These are phyloP conservation scores for Mugil cephalus DNA, from an alignment of 2,113 vertebrate species.

Conservation along the genomic window DNA sequence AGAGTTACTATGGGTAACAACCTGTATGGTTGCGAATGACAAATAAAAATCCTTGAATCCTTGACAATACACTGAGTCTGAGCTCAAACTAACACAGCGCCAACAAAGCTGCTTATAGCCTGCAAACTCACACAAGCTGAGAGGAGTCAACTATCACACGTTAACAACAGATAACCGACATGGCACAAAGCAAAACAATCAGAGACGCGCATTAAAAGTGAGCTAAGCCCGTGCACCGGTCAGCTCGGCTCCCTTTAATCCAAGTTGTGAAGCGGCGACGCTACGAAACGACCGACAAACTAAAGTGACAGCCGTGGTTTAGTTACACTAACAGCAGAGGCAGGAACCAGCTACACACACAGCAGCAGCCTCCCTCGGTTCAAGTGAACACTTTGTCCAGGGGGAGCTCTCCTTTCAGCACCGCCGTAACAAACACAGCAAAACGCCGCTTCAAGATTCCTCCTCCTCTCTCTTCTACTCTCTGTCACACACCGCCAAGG, in stretches of 20 bases:
- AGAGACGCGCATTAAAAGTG: too few relatives aligned
- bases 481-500: slow-evolving; percentile 20
- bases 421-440: slow-evolving; percentile 23
- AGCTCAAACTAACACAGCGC: slow-evolving; percentile 19
- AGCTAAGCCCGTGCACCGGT: too few relatives aligned
- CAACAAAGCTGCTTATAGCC: slow-evolving; percentile 50
- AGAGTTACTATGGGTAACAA: too few relatives aligned
- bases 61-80: slow-evolving; percentile 9
- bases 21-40: too few relatives aligned
- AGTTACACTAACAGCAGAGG: background rate
- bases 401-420: slow-evolving; percentile 83
- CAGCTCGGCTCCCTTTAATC: too few relatives aligned
- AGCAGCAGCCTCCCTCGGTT: too few relatives aligned
- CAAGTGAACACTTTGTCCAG: too few relatives aligned
- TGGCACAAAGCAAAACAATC: too few relatives aligned
- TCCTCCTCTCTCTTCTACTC: slow-evolving; percentile 4
- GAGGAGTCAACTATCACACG: slow-evolving; percentile 1
- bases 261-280: background rate
- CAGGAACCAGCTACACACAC: background rate
- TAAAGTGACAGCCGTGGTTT: too few relatives aligned
- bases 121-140: slow-evolving; percentile 52
- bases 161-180: background rate
- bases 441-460: background rate
- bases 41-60: too few relatives aligned
- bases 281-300: background rate